Evolutionary conservation across 2,888 invertebrate species (phyloP).

Genomic region (Biston stratarius): DNA sequence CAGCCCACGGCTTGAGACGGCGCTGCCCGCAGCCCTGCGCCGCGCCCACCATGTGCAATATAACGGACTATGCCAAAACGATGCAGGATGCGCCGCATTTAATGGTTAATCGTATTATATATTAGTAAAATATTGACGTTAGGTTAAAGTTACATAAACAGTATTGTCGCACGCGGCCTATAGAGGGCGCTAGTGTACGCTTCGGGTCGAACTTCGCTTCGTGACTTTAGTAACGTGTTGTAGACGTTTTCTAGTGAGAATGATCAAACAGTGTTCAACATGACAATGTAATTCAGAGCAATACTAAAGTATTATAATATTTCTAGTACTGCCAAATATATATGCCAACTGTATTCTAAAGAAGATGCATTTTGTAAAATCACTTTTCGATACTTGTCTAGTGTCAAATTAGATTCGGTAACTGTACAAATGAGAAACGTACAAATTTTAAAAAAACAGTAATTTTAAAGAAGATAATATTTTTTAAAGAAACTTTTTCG

Average conservation of each 20-base stretch:
- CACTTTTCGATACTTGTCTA: conserved; percentile 83
- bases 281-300: conserved; percentile 86
- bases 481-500: conserved; percentile 86
- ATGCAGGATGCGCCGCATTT: conserved; percentile 74
- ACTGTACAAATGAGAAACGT: conserved; percentile 84
- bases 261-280: conserved; percentile 79
- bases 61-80: conserved; percentile 82
- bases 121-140: conserved; percentile 84
- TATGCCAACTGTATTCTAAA: conserved; percentile 84
- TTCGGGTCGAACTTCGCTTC: conserved; percentile 74
- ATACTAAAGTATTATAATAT: conserved; percentile 85
- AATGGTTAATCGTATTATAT: conserved; percentile 82
- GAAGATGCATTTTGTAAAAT: conserved; percentile 76
- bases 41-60: conserved; percentile 77
- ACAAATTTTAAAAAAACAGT: conserved; percentile 83
- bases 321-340: conserved; percentile 85
- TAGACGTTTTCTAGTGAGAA: conserved; percentile 66
- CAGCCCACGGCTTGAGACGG: conserved; percentile 76
- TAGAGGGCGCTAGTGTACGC: conserved; percentile 64
- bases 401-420: conserved; percentile 86
- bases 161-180: conserved; percentile 76
- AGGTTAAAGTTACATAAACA: conserved; percentile 80
- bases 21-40: conserved; percentile 38
- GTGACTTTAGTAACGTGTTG: conserved; percentile 57
- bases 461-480: conserved; percentile 82